Evolutionary conservation across 1,140 invertebrate species (phyloP), one percentile per base, ranked within the genome.

Genomic region (Leptinotarsa texana): DNA sequence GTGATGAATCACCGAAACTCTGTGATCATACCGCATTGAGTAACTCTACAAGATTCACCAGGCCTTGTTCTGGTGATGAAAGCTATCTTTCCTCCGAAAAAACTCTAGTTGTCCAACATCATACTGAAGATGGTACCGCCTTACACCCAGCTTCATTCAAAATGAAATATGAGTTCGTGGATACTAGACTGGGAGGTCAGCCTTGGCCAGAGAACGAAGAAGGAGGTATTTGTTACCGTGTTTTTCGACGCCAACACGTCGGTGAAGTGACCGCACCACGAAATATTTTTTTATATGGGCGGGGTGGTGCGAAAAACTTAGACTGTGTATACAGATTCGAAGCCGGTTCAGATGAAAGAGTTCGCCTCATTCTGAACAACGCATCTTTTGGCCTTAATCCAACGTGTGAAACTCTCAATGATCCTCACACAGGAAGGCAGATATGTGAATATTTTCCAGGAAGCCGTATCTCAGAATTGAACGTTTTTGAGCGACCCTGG

Each of bases 81-180:
- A 94, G 93, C 76, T 95, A 95, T 83, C 88, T 95, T 13, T 94
- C 93, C 1, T 87, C 88, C 0, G 90, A 90, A 3, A 85, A 88
- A 3, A 88, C 87, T 74, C 83, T 92, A 66, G 63, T 84, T 80
- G 74, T 88, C 75, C 72, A 88, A 83, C 80, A 89, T 83, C 82
- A 89, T 84, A 86, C 89, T 73, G 82, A 89, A 81, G 85, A 89
- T 72, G 91, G 91, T 24, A 92, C 91, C 11, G 91, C 91, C 22
- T 87, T 92, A 4, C 90, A 91, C 80, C 91, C 91, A 8, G 88
- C 91, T 3, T 86, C 88, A 27, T 92, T 92, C 80, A 86, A 88
- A 48, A 81, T 92, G 48, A 89, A 93, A 72, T 96, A 96, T 83
- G 94, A 96, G 83, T 96, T 96, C 79, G 90, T 96, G 3, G 93